Evolutionary conservation across 2,888 invertebrate species (phyloP), one percentile per base, ranked within the genome.

Genomic region (Cyclophora albipunctata): DNA sequence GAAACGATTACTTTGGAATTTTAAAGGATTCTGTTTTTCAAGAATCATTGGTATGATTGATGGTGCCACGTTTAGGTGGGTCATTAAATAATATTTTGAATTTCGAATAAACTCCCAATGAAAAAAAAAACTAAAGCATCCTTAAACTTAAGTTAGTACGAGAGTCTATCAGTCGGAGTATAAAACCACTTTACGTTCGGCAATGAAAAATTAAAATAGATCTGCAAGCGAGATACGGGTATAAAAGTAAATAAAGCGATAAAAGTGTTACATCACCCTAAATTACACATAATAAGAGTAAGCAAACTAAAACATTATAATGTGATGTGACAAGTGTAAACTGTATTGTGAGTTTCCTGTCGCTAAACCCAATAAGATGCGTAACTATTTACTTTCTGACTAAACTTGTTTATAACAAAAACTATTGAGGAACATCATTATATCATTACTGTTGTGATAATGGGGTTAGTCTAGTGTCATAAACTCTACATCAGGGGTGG

Each of bases 241-340:
- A 37, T 5, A 5, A 37, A 37, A 37, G 37, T 37, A 37, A 37
- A 37, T 37, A 37, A 37, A 37, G 37, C 37, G 37, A 37, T 37
- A 37, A 37, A 4, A 4, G 47, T 61, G 68, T 77, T 80, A 80
- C 75, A 79, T 77, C 75, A 76, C 67, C 58, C 58, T 67, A 64
- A 69, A 71, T 77, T 68, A 69, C 67, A 68, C 63, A 67, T 75
- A 76, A 78, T 77, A 73, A 69, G 68, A 65, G 66, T 70, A 67
- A 66, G 72, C 66, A 78, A 80, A 81, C 73, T 66, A 55, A 61
- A 66, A 71, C 66, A 68, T 74, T 74, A 75, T 54, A 60, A 48
- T 64, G 60, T 67, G 69, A 68, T 63, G 68, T 71, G 77, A 75
- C 72, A 73, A 64, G 67, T 70, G 63, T 69, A 69, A 72, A 73